Conservation (phyloP, 2,888 invertebrate species). For the Linhomoeus sp. region DNA sequence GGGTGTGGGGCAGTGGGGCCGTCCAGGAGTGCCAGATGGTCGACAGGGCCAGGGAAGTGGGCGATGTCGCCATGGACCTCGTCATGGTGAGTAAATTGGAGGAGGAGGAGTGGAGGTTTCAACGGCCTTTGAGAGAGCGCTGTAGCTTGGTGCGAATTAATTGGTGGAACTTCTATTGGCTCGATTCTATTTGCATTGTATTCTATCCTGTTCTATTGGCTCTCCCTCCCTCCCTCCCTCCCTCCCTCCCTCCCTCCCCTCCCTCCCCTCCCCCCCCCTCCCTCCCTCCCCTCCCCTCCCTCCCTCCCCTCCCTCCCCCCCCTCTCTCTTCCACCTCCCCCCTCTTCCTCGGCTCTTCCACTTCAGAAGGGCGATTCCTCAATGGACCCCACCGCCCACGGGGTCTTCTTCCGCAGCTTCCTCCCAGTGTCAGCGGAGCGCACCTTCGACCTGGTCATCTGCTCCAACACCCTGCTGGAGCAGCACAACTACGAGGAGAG, state of each 20-base stretch:
- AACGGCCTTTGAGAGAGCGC: neutral
- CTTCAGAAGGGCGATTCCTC: neutral
- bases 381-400: neutral
- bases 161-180: no score
- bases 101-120: neutral
- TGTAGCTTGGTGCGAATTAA: no score
- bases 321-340: neutral
- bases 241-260: no score
- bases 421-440: neutral
- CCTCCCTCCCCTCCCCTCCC: neutral
- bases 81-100: constrained; percentile 11
- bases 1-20: constrained; percentile 44
- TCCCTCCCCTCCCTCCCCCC: neutral
- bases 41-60: constrained; percentile 60
- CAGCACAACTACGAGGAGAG: constrained; percentile 12
- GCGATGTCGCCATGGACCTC: constrained; percentile 40
- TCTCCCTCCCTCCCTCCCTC: no score
- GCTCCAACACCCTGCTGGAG: neutral
- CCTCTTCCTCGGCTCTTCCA: no score
- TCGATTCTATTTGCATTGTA: no score
- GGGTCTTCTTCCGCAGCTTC: neutral
- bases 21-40: constrained; percentile 66
- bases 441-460: neutral
- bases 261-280: no score
- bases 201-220: no score